These are phyloP conservation scores for Pterostichus niger DNA, from an alignment of 2,888 invertebrate species.

Conservation along the genomic window DNA sequence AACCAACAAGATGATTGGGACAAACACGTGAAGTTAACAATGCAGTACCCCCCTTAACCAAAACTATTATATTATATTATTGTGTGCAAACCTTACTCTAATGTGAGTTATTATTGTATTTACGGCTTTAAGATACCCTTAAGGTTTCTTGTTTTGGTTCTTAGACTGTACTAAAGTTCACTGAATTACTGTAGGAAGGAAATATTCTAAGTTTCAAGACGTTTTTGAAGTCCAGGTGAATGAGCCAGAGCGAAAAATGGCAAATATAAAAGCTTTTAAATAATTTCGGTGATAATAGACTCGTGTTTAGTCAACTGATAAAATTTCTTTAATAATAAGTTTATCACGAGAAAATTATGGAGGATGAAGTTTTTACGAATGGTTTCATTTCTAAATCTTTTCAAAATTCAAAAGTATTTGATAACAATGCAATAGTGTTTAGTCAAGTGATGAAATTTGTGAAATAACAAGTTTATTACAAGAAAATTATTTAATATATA, in stretches of 20 bases:
- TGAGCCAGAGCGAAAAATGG: conserved; percentile 48
- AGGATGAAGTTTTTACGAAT: conserved; percentile 56
- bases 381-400: conserved; percentile 23
- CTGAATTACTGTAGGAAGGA: neutral
- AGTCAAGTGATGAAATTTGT: conserved; percentile 7
- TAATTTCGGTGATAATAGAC: conserved; percentile 56
- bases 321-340: conserved; percentile 64
- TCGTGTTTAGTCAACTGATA: conserved; percentile 61
- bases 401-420: neutral
- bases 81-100: conserved; percentile 70
- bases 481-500: conserved; percentile 23
- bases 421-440: conserved; percentile 14
- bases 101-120: conserved; percentile 70
- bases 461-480: conserved; percentile 28
- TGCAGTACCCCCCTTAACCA: conserved; percentile 59
- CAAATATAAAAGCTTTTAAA: conserved; percentile 62
- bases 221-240: conserved; percentile 52
- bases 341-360: conserved; percentile 66
- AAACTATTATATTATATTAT: conserved; percentile 70
- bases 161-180: neutral
- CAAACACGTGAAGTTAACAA: conserved; percentile 39
- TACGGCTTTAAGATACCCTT: conserved; percentile 68
- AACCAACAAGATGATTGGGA: conserved; percentile 25
- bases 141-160: conserved; percentile 18
- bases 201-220: conserved; percentile 44